Conservation (phyloP, 2,113 vertebrate genomes). For the Paracanthobrama guichenoti region DNA sequence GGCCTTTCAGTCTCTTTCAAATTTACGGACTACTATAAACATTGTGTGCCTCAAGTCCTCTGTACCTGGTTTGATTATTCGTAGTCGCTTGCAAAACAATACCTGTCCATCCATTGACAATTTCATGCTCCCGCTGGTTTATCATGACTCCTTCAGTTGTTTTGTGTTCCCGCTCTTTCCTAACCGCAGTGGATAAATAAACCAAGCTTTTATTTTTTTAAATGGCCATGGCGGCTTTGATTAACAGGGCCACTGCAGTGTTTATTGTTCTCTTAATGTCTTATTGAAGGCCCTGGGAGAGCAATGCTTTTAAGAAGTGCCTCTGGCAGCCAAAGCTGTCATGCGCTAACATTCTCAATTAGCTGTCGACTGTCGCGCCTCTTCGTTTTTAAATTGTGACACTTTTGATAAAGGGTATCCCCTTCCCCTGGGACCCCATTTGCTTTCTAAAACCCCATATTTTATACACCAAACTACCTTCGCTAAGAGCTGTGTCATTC, state of each 20-base stretch:
- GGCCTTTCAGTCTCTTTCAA: background rate
- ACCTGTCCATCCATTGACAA: background rate
- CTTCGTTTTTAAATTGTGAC: constrained; percentile 56
- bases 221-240: constrained; percentile 52
- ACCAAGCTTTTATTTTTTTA: constrained; percentile 42
- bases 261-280: constrained; percentile 66
- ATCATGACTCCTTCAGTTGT: constrained; percentile 17
- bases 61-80: background rate
- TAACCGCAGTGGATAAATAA: constrained; percentile 35
- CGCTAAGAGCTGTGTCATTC: constrained; percentile 50
- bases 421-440: constrained; percentile 56
- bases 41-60: background rate
- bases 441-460: constrained; percentile 59
- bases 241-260: constrained; percentile 57
- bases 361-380: constrained; percentile 53
- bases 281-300: constrained; percentile 62
- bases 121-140: background rate
- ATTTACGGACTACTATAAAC: background rate
- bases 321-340: constrained; percentile 44
- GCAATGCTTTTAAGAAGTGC: constrained; percentile 63
- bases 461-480: constrained; percentile 58
- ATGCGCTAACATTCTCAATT: constrained; percentile 62
- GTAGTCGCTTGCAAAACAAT: background rate
- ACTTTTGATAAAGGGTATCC: constrained; percentile 60
- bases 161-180: background rate